phyloP scores from a whole-genome alignment of 2,113 vertebrate genomes.

The Paradoxurus hermaphroditus region DNA sequence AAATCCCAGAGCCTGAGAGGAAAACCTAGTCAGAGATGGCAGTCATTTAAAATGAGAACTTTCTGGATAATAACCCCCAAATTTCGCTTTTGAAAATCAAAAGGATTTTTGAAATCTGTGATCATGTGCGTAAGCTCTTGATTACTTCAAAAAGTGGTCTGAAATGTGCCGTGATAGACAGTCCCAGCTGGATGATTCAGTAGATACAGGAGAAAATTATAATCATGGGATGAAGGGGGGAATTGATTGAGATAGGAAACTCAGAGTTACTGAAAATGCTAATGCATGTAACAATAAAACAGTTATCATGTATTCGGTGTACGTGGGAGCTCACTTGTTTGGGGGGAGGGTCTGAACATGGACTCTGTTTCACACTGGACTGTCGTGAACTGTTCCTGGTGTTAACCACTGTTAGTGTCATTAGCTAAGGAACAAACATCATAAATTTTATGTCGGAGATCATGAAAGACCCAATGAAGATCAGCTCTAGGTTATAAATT shows the following conservation, averaged over 20 bases:
- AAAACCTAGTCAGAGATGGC: not conserved
- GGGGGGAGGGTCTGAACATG: not conserved
- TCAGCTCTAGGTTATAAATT: not conserved
- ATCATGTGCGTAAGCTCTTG: not conserved
- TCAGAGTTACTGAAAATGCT: not conserved
- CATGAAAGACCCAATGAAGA: not conserved
- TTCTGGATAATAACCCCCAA: not conserved
- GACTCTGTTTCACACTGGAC: not conserved
- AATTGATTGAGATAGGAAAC: not conserved
- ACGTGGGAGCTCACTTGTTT: not conserved
- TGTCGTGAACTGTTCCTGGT: not conserved
- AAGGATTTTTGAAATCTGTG: not conserved
- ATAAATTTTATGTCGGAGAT: not conserved
- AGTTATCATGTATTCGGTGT: not conserved
- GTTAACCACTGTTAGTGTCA: not conserved
- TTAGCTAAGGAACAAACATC: not conserved
- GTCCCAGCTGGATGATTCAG: not conserved
- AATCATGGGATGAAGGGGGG: not conserved
- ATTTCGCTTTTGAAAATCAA: conserved; percentile 27
- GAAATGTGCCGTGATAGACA: not conserved
- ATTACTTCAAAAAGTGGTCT: not conserved
- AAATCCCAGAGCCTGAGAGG: not conserved
- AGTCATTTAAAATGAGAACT: not conserved
- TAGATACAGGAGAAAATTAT: not conserved
- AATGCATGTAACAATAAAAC: not conserved